Evolutionary conservation across 2,888 invertebrate genomes (phyloP).

Genomic region (Pandemis cinnamomeana): DNA sequence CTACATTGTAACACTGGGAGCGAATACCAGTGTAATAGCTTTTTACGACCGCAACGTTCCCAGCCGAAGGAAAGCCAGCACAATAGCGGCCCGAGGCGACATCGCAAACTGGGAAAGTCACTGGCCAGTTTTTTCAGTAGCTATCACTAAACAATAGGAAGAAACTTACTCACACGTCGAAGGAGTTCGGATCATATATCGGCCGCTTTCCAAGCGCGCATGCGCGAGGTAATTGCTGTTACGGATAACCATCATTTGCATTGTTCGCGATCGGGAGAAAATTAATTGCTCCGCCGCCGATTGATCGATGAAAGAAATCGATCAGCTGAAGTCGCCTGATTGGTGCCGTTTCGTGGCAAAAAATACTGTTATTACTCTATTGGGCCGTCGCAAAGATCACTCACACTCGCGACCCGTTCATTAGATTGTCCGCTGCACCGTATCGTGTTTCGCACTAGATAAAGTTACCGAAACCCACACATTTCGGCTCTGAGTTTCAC

Average conservation of each 20-base stretch:
- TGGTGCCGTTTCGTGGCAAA: conserved; percentile 17
- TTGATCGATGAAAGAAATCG: conserved; percentile 65
- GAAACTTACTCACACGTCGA: conserved; percentile 75
- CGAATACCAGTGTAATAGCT: conserved; percentile 56
- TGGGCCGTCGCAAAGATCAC: conserved; percentile 36
- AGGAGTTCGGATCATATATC: conserved; percentile 63
- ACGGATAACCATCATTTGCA: conserved; percentile 80
- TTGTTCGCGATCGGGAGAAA: conserved; percentile 78
- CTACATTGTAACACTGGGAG: conserved; percentile 51
- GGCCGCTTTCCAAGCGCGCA: conserved; percentile 74
- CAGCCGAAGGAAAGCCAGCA: conserved; percentile 50
- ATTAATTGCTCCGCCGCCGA: conserved; percentile 73
- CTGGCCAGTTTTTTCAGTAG: conserved; percentile 62
- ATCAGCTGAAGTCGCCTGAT: conserved; percentile 45
- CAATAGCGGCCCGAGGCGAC: conserved; percentile 42
- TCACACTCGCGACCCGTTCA: conserved; percentile 43
- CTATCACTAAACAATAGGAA: conserved; percentile 75
- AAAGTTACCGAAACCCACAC: conserved; percentile 47
- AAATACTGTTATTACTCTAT: conserved; percentile 29
- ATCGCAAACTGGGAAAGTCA: conserved; percentile 65
- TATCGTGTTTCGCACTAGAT: conserved; percentile 49
- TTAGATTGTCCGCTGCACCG: conserved; percentile 45
- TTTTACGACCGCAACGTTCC: conserved; percentile 55
- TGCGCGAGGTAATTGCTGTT: conserved; percentile 68
- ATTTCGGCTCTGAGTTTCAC: conserved; percentile 46